These are phyloP conservation scores for Carettochelys insculpta DNA, from an alignment of 2,113 vertebrate species.

Conservation along the genomic window DNA sequence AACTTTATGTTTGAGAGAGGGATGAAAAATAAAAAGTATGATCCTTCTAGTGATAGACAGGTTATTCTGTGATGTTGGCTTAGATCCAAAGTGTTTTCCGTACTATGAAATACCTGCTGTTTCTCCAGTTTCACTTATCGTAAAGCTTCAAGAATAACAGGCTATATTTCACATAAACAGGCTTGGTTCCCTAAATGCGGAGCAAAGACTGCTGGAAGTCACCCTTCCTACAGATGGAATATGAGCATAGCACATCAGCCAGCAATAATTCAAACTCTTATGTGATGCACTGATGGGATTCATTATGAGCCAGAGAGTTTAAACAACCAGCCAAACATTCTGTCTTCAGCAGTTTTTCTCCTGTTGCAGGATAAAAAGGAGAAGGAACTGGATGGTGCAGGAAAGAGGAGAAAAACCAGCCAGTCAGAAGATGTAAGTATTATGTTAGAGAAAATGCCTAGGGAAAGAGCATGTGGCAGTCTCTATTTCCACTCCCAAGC, in stretches of 20 bases:
- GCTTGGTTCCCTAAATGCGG: background rate
- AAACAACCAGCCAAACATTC: background rate
- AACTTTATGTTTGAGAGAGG: background rate
- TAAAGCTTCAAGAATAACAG: background rate
- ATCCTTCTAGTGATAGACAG: background rate
- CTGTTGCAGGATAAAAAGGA: conserved; percentile 93
- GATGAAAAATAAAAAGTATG: background rate
- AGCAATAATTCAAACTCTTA: background rate
- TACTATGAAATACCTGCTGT: background rate
- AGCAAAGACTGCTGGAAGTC: too few species aligned
- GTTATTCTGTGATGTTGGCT: background rate
- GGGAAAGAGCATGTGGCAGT: background rate
- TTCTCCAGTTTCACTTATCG: background rate
- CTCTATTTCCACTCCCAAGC: background rate
- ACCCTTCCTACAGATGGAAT: background rate
- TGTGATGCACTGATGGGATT: background rate
- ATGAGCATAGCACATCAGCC: background rate
- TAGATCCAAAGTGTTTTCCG: background rate
- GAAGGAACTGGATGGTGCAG: conserved; percentile 88
- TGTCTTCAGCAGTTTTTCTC: background rate
- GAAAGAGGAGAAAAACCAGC: conserved; percentile 95
- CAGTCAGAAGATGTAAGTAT: conserved; percentile 94
- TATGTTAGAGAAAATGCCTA: background rate
- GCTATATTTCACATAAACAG: background rate
- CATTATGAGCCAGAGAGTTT: background rate